A percentile compares a stretch with the other conserved stretches of the same genome.
Evolutionary conservation across 2,797 vertebrate species (phyloP).

Genomic region (Tapera naevia): DNA sequence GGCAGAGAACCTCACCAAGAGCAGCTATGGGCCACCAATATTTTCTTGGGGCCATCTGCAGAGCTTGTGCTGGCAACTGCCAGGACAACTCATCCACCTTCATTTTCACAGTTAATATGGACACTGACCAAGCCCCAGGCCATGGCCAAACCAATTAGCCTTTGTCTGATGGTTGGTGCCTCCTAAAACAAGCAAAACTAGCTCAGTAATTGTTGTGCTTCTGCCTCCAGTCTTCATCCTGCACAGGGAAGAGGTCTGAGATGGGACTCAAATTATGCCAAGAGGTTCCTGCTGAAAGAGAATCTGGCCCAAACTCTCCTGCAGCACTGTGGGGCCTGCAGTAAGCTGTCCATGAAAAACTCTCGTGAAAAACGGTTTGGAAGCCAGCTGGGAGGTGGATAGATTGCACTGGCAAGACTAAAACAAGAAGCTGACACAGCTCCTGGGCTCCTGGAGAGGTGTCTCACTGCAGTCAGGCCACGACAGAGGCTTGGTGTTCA

Average conservation of each 20-base stretch:
- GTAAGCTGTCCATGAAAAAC: background rate
- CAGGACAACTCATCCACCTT: background rate
- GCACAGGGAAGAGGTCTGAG: background rate
- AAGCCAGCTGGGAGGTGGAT: background rate
- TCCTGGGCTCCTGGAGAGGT: background rate
- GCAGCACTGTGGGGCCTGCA: rapidly evolving
- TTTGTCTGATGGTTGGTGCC: background rate
- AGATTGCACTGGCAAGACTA: background rate
- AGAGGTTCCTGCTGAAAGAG: background rate
- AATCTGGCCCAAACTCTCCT: background rate
- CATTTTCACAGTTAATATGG: background rate
- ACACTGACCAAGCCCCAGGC: background rate
- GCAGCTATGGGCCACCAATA: background rate
- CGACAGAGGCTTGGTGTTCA: background rate
- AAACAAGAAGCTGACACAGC: background rate
- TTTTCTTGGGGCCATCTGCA: background rate
- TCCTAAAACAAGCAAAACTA: background rate
- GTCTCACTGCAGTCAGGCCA: background rate
- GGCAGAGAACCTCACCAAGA: background rate
- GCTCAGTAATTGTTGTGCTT: background rate
- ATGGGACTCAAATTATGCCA: background rate
- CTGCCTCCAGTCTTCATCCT: background rate
- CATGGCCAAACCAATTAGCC: background rate
- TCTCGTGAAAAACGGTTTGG: too few species aligned
- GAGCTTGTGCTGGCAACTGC: rapidly evolving